phyloP scores from a whole-genome alignment of 30 jellyfish, hydroid and myxozoan genomes.

The Mastigias papua region DNA sequence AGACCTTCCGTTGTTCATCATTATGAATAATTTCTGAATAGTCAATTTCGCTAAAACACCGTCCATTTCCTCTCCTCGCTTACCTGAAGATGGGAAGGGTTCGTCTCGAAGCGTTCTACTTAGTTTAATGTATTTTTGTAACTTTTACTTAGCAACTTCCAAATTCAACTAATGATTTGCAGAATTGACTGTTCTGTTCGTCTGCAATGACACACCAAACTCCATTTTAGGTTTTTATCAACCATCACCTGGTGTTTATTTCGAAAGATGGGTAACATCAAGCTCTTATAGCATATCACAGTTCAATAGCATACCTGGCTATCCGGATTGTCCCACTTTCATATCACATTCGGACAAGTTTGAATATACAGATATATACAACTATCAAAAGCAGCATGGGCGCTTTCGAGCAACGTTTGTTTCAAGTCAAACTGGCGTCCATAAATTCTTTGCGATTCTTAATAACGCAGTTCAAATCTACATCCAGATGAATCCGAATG shows the following conservation, averaged over 20 bases:
- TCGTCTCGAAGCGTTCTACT: too few species aligned
- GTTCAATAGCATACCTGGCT: conserved; percentile 42
- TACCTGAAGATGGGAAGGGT: too few species aligned
- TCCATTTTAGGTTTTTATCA: conserved; percentile 38
- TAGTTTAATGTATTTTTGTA: too few species aligned
- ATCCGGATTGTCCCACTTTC: conserved; percentile 47
- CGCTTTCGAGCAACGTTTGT: conserved; percentile 45
- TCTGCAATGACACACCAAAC: too few species aligned
- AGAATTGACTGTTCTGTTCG: too few species aligned
- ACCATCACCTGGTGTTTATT: conserved; percentile 36
- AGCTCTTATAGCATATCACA: not conserved
- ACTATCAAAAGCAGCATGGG: conserved; percentile 7
- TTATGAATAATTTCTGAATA: too few species aligned
- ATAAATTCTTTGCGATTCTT: conserved; percentile 30
- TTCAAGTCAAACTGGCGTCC: conserved; percentile 52
- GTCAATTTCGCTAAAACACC: too few species aligned
- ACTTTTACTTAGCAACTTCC: too few species aligned
- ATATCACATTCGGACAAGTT: conserved; percentile 33
- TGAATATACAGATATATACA: not conserved
- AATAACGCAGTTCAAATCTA: conserved; percentile 25
- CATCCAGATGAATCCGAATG: conserved; percentile 30
- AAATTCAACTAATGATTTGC: too few species aligned
- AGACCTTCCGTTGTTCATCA: too few species aligned
- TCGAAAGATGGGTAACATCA: conserved; percentile 47
- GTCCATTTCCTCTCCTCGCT: too few species aligned